A percentile compares a stretch with the other conserved stretches of the same genome.
Conservation (phyloP, 1,140 invertebrate genomes). For the Probaryconus sp. region DNA sequence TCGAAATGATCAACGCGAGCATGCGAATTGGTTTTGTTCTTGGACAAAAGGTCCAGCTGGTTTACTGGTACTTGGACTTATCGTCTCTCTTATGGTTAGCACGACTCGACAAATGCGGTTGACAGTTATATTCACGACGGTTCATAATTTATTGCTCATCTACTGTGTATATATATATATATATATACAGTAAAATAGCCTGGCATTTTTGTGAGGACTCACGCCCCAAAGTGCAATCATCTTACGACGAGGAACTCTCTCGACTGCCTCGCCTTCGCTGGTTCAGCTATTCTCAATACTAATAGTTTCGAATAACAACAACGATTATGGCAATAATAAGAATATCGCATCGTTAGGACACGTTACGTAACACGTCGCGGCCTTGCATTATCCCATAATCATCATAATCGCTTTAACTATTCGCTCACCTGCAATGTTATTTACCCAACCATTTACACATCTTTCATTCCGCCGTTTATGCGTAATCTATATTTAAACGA, state of each 20-base stretch:
- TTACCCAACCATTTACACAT: slow-evolving; percentile 45
- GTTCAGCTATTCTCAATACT: no score
- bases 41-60: slow-evolving; percentile 16
- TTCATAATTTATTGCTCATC: slow-evolving; percentile 42
- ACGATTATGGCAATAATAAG: slow-evolving; percentile 33
- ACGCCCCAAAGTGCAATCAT: slow-evolving; percentile 1
- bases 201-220: slow-evolving; percentile 17
- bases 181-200: neutral
- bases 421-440: slow-evolving; percentile 74
- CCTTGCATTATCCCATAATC: slow-evolving; percentile 71
- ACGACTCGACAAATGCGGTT: slow-evolving; percentile 30
- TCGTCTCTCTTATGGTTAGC: slow-evolving; percentile 4
- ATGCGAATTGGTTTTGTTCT: slow-evolving; percentile 13
- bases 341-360: slow-evolving; percentile 69
- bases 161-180: no score
- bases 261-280: slow-evolving; percentile 17
- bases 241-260: no score
- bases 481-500: slow-evolving; percentile 39
- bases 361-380: slow-evolving; percentile 69
- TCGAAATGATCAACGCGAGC: slow-evolving; percentile 2
- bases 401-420: slow-evolving; percentile 75
- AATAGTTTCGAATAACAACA: slow-evolving; percentile 17
- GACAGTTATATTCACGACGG: slow-evolving; percentile 46
- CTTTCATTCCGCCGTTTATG: slow-evolving; percentile 11
- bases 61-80: slow-evolving; percentile 21